These are phyloP conservation scores for Drosophila miranda DNA, from an alignment of 1,140 invertebrate species.

Conservation along the genomic window DNA sequence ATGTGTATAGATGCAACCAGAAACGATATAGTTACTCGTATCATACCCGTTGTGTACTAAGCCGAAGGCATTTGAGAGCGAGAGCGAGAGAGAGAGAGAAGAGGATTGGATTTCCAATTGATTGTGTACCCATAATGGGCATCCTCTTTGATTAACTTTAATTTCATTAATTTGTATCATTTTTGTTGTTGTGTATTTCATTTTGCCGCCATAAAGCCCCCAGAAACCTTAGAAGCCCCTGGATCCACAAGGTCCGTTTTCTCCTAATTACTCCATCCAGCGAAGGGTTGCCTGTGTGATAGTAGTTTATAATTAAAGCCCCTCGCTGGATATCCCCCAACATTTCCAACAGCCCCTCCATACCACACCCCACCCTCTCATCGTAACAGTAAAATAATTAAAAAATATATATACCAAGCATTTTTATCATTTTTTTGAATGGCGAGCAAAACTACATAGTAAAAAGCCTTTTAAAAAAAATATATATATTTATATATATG, in stretches of 20 bases:
- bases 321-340: constrained; percentile 41
- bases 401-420: background rate
- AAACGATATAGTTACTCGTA: no score
- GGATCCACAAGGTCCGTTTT: background rate
- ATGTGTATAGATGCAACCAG: constrained; percentile 2
- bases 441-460: constrained; percentile 57
- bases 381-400: background rate
- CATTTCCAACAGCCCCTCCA: background rate
- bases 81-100: no score
- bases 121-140: constrained; percentile 32
- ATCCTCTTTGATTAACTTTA: constrained; percentile 28
- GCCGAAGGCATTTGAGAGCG: constrained; percentile 29
- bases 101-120: constrained; percentile 39
- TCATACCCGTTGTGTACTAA: constrained; percentile 5
- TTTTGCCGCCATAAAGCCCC: constrained; percentile 30
- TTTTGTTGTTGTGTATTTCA: constrained; percentile 57
- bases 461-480: constrained; percentile 21
- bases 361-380: background rate
- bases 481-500: no score
- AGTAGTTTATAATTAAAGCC: constrained; percentile 82
- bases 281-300: constrained; percentile 82
- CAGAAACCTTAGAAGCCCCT: constrained; percentile 1
- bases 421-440: constrained; percentile 45
- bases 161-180: constrained; percentile 52
- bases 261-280: constrained; percentile 21